Conservation (phyloP, 2,113 vertebrate species). For the Trochalopteron elliotii region DNA sequence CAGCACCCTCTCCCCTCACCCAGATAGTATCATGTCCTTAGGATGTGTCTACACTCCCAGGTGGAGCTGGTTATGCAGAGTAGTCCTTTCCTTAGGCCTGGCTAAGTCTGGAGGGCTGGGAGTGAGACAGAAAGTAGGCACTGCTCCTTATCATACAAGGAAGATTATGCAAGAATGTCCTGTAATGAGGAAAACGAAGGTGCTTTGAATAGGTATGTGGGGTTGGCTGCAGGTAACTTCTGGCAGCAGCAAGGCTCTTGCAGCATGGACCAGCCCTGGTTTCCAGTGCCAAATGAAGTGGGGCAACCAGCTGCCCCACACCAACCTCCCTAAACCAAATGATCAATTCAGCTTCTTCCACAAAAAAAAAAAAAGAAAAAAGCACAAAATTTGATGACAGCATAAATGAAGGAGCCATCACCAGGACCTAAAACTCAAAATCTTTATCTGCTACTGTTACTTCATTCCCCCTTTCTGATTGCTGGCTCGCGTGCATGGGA, state of each 20-base stretch:
- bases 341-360: background rate
- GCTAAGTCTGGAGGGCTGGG: constrained; percentile 25
- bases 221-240: constrained; percentile 13
- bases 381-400: background rate
- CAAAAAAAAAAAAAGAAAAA: background rate
- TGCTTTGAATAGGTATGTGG: constrained; percentile 21
- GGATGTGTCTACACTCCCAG: constrained; percentile 19
- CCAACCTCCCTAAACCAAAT: background rate
- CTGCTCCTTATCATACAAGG: constrained; percentile 10
- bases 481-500: background rate
- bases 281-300: background rate
- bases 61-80: background rate
- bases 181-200: background rate
- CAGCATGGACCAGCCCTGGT: background rate
- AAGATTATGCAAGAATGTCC: constrained; percentile 36
- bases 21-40: background rate
- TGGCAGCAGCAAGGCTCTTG: background rate
- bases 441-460: background rate
- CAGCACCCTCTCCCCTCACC: background rate
- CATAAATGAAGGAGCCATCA: background rate
- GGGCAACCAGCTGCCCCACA: background rate
- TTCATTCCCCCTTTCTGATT: background rate
- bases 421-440: background rate
- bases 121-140: constrained; percentile 21
- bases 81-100: constrained; percentile 36